Evolutionary conservation across 2,113 vertebrate species (phyloP).

Genomic region (Chaetodon auriga): DNA sequence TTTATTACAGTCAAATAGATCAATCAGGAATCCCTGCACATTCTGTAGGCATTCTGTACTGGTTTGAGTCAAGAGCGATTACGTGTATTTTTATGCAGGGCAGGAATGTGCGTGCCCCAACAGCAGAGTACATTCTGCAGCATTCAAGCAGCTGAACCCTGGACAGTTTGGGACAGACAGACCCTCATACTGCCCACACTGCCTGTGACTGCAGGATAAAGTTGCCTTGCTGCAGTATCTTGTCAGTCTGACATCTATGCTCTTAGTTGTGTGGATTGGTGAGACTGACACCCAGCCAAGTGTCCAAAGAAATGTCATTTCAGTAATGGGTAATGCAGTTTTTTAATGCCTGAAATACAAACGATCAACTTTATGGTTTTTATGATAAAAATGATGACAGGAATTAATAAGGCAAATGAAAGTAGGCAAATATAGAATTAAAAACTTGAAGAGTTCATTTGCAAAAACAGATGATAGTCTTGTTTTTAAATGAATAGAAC

Average conservation of each 20-base stretch:
- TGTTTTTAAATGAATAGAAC: too few species aligned
- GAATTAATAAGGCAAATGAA: neutral
- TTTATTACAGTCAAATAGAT: neutral
- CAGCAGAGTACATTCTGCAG: slow-evolving; percentile 15
- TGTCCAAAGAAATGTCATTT: neutral
- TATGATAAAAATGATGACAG: neutral
- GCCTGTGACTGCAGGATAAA: slow-evolving; percentile 35
- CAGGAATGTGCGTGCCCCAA: neutral
- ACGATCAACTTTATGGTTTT: neutral
- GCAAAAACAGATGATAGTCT: too few species aligned
- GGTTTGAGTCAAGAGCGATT: neutral
- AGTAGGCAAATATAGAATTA: neutral
- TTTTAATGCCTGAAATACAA: neutral
- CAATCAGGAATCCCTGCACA: neutral
- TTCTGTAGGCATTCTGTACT: neutral
- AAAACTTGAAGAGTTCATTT: too few species aligned
- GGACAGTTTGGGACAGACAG: slow-evolving; percentile 10
- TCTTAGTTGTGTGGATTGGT: neutral
- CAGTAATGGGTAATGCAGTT: too few species aligned
- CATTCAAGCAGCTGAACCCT: slow-evolving; percentile 46
- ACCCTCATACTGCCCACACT: neutral
- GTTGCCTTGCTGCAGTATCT: slow-evolving; percentile 26
- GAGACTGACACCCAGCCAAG: neutral
- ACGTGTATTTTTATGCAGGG: neutral
- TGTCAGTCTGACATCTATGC: neutral